Base-by-base conservation (phyloP, 1,140 invertebrate species). In the Rhagoletis pomonella region DNA sequence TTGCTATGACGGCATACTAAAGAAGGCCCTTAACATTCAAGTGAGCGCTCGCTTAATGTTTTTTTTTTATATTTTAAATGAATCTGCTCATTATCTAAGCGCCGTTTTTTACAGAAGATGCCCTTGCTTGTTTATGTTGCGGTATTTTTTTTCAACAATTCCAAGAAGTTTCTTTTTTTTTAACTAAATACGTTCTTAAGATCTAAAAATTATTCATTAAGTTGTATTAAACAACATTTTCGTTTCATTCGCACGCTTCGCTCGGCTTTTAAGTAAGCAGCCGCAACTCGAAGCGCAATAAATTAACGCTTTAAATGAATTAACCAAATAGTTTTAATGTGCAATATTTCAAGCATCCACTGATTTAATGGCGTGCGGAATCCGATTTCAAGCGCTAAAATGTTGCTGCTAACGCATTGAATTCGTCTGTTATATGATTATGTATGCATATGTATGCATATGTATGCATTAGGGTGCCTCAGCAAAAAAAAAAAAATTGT, bases 251-350 rank as follows among this genome's bases (percentile, higher is more conserved):
- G 14, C 29, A 29, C 29, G 47, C 47, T 81, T n/a, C 29, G 7
- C 4, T 50, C 55, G 5, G n/a, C 4, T 50, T 81, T 58, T 81
- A 9, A 55, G 17, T 5, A 29, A 9, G 29, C 29, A 29, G 29
- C 29, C 29, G 29, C 29, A 29, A 29, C 29, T 29, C 29, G 6
- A 81, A 81, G 19, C n/a, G 19, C 73, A 19, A 81, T 81, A 81
- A 81, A 81, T 81, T 81, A 29, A 29, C 47, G 47, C 5, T 81
- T 81, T 81, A 81, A 29, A 81, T 29, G 42, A 81, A 81, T 81
- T 81, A 55, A 55, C 9, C 44, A 10, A 73, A 73, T 2, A 47
- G 5, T 47, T 77, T 47, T n/a, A 29, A n/a, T n/a, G n/a, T n/a
- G n/a, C n/a, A 29, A 29, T 29, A 29, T 59, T 10, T 69, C 42